phyloP scores from a whole-genome alignment of 1,140 invertebrate genomes.

The Oedothorax gibbosus region DNA sequence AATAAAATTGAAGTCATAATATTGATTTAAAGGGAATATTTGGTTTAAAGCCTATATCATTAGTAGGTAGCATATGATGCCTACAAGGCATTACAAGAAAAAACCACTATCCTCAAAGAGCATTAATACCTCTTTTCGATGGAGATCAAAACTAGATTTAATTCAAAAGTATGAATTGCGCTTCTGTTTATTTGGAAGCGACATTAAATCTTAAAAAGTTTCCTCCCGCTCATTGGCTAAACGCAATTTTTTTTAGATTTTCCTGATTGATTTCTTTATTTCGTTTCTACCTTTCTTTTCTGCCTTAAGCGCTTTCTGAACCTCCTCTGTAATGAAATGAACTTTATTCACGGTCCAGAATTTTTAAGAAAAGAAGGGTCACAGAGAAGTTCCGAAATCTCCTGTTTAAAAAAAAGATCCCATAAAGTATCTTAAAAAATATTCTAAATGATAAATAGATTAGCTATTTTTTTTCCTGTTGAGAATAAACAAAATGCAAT shows the following conservation, averaged over 20 bases:
- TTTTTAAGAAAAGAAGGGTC: background rate
- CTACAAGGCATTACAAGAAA: too few species aligned
- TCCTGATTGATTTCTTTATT: background rate
- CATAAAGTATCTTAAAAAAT: background rate
- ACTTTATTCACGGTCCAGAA: background rate
- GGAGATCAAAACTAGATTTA: background rate
- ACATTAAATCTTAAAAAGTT: background rate
- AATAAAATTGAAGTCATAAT: too few species aligned
- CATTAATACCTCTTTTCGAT: background rate
- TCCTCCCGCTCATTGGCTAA: background rate
- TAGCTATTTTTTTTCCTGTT: background rate
- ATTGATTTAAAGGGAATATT: too few species aligned
- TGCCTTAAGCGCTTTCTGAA: too few species aligned
- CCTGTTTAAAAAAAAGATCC: background rate
- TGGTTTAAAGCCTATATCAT: too few species aligned
- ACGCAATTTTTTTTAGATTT: background rate
- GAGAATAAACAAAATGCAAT: too few species aligned
- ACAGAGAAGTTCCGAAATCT: background rate
- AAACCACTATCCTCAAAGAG: too few species aligned
- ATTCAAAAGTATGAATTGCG: background rate
- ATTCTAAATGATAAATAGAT: background rate
- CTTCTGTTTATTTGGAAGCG: background rate
- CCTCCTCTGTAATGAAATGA: background rate
- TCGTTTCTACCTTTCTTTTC: conserved; percentile 1
- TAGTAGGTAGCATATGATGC: too few species aligned